phyloP scores from a whole-genome alignment of 2,113 vertebrate species.

The Syrmaticus mikado region DNA sequence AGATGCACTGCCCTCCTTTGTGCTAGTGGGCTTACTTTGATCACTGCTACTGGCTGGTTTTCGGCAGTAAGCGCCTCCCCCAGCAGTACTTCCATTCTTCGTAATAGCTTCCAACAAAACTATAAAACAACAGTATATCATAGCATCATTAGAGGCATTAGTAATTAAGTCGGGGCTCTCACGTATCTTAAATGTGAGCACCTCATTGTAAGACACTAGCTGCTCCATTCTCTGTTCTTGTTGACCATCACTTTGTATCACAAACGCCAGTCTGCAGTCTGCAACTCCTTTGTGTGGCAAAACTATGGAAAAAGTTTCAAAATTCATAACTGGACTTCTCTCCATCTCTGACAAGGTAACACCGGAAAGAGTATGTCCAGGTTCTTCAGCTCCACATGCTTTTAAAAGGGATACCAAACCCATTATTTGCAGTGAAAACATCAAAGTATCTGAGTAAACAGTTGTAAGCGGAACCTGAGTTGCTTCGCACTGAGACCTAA shows the following conservation, averaged over 20 bases:
- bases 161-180: neutral
- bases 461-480: neutral
- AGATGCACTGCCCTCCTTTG: conserved; percentile 69
- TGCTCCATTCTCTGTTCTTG: neutral
- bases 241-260: neutral
- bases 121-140: conserved; percentile 63
- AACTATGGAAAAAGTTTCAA: neutral
- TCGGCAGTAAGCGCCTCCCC: conserved; percentile 82
- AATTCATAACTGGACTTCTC: neutral
- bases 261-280: neutral
- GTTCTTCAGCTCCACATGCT: neutral
- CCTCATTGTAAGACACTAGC: neutral
- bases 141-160: neutral
- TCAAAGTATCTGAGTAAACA: neutral
- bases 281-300: rapidly evolving
- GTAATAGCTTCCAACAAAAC: conserved; percentile 89
- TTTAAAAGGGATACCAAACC: neutral
- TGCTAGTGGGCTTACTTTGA: conserved; percentile 60
- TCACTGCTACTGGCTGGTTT: conserved; percentile 77
- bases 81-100: conserved; percentile 89
- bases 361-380: neutral
- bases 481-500: neutral
- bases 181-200: neutral
- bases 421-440: neutral
- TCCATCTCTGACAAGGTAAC: neutral